These are phyloP conservation scores for Elgonia sp. DNA, from an alignment of 2,888 invertebrate species.

Conservation along the genomic window DNA sequence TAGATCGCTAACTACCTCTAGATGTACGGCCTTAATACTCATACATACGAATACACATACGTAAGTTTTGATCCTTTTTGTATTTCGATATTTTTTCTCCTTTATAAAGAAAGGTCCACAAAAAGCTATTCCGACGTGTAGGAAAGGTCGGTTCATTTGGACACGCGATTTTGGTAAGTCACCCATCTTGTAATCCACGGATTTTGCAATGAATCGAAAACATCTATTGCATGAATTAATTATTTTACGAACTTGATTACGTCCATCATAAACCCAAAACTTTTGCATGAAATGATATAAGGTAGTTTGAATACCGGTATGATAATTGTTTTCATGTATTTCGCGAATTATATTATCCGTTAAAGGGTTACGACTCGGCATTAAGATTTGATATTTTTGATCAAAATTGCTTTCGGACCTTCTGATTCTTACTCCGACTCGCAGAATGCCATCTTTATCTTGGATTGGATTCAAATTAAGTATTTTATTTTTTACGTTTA, in stretches of 20 bases:
- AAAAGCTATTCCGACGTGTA: neutral
- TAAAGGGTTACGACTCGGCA: conserved; percentile 33
- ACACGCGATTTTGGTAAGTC: neutral
- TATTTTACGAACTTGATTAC: neutral
- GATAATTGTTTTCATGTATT: neutral
- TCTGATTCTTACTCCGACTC: conserved; percentile 67
- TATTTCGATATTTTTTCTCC: conserved; percentile 13
- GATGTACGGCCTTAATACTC: neutral
- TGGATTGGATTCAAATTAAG: conserved; percentile 75
- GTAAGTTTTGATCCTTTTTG: neutral
- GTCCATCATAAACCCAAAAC: conserved; percentile 10
- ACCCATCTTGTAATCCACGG: neutral
- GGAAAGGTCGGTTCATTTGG: neutral
- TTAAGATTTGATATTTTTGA: conserved; percentile 77
- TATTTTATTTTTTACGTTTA: conserved; percentile 35
- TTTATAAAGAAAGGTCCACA: conserved; percentile 9
- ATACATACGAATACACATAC: conserved; percentile 14
- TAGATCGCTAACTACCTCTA: conserved; percentile 9
- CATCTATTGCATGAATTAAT: neutral
- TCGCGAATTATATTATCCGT: conserved; percentile 12
- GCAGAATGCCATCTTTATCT: conserved; percentile 57
- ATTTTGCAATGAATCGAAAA: neutral
- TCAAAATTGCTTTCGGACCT: conserved; percentile 53
- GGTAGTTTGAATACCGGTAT: neutral
- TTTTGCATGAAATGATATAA: conserved; percentile 1